phyloP scores from a whole-genome alignment of 1,140 invertebrate genomes.

The Coelopa frigida region DNA sequence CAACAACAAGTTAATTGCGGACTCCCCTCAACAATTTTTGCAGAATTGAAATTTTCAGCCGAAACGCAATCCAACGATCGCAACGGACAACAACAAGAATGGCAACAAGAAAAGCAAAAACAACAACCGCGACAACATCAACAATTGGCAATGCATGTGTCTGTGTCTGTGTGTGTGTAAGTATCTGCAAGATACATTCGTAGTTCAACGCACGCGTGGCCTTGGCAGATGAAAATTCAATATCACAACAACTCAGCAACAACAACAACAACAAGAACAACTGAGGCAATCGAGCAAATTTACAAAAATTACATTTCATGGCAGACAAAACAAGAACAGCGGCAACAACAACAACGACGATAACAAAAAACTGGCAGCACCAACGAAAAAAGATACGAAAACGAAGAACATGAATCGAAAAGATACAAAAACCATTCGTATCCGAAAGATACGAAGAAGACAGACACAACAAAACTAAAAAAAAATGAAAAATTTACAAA shows the following conservation, averaged over 20 bases:
- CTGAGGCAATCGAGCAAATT: not conserved
- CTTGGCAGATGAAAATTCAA: constrained; percentile 18
- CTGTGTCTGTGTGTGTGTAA: constrained; percentile 2
- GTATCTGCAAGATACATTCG: not conserved
- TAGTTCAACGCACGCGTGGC: constrained; percentile 16
- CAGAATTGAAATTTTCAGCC: constrained; percentile 7
- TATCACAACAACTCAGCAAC: too few relatives aligned
- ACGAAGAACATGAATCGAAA: not conserved
- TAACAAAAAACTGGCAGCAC: not conserved
- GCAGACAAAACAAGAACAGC: not conserved
- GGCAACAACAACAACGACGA: not conserved
- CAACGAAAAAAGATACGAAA: constrained; percentile 3
- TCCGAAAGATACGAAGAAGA: not conserved
- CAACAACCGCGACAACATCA: not conserved
- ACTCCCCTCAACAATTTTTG: not conserved
- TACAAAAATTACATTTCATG: not conserved
- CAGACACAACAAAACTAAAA: not conserved
- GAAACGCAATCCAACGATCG: not conserved
- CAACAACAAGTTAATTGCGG: not conserved
- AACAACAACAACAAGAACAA: constrained; percentile 9
- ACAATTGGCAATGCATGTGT: constrained; percentile 7
- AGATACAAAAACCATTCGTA: not conserved
- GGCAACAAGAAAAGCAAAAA: not conserved
- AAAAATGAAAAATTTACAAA: constrained; percentile 15
- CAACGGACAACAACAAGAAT: not conserved